Evolutionary conservation across 2,888 invertebrate genomes (phyloP).

Genomic region (Chymomyza amoena): DNA sequence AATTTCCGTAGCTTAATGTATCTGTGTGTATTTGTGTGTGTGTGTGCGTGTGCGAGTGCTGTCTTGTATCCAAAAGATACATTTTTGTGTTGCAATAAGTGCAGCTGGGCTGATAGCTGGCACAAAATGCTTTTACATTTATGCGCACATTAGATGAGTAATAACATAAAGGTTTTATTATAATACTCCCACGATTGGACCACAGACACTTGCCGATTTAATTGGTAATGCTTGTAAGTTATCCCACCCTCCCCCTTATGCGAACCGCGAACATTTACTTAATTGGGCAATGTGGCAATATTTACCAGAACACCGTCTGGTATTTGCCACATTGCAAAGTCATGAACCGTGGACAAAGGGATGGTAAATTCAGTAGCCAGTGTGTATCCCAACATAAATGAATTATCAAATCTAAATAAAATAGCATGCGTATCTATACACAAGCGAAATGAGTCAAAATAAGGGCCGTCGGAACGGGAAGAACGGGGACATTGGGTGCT

Average conservation of each 20-base stretch:
- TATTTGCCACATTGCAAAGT: not conserved
- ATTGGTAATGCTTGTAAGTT: slow-evolving; percentile 45
- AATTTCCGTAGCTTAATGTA: not conserved
- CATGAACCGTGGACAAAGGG: not conserved
- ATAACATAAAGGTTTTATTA: not conserved
- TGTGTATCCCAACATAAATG: not conserved
- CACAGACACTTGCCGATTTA: slow-evolving; percentile 60
- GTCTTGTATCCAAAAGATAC: not conserved
- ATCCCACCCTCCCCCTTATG: slow-evolving; percentile 17
- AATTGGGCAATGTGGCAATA: slow-evolving; percentile 49
- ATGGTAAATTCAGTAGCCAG: not conserved
- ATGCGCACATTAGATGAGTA: slow-evolving; percentile 17
- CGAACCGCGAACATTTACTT: slow-evolving; percentile 10
- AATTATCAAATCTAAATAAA: not conserved
- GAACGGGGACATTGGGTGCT: too few relatives aligned
- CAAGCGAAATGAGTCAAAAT: not conserved
- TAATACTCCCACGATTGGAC: not conserved
- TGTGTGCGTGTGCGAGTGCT: too few relatives aligned
- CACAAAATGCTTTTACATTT: slow-evolving; percentile 49
- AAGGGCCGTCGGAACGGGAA: too few relatives aligned
- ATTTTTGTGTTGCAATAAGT: not conserved
- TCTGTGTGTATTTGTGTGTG: too few relatives aligned
- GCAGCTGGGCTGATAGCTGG: slow-evolving; percentile 16
- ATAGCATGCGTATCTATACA: not conserved
- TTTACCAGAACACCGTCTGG: slow-evolving; percentile 10